These are phyloP conservation scores for Dynastes grantii DNA, from an alignment of 2,888 invertebrate genomes.

Conservation along the genomic window DNA sequence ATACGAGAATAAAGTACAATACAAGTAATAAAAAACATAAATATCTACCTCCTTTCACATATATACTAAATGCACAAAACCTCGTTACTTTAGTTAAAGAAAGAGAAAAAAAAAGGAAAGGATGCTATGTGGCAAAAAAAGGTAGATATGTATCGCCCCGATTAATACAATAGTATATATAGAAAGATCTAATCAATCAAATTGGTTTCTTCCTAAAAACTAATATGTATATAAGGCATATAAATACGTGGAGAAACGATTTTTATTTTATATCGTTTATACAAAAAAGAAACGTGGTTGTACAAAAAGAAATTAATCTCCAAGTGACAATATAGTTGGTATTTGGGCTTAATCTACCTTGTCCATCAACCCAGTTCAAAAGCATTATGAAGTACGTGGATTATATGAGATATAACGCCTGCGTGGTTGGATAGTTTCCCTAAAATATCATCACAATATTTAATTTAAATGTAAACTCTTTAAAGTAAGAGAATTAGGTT, in stretches of 20 bases:
- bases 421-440: slow-evolving; percentile 14
- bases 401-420: slow-evolving; percentile 40
- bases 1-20: slow-evolving; percentile 13
- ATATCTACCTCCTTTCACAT: slow-evolving; percentile 13
- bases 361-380: slow-evolving; percentile 49
- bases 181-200: slow-evolving; percentile 24
- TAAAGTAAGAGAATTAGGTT: background rate
- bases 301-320: slow-evolving; percentile 11
- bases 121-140: slow-evolving; percentile 20
- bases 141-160: background rate
- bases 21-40: slow-evolving; percentile 13
- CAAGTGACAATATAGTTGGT: slow-evolving; percentile 36
- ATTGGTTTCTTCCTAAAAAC: slow-evolving; percentile 3
- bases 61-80: slow-evolving; percentile 23
- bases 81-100: background rate
- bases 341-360: slow-evolving; percentile 45
- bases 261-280: slow-evolving; percentile 34
- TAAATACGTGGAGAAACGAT: slow-evolving; percentile 30
- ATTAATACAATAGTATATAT: slow-evolving; percentile 10
- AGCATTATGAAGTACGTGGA: slow-evolving; percentile 46
- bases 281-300: slow-evolving; percentile 21
- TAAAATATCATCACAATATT: background rate
- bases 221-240: slow-evolving; percentile 27
- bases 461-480: background rate
- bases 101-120: slow-evolving; percentile 2